Evolutionary conservation across 2,888 invertebrate genomes (phyloP).

Genomic region (Drosophila affinis): DNA sequence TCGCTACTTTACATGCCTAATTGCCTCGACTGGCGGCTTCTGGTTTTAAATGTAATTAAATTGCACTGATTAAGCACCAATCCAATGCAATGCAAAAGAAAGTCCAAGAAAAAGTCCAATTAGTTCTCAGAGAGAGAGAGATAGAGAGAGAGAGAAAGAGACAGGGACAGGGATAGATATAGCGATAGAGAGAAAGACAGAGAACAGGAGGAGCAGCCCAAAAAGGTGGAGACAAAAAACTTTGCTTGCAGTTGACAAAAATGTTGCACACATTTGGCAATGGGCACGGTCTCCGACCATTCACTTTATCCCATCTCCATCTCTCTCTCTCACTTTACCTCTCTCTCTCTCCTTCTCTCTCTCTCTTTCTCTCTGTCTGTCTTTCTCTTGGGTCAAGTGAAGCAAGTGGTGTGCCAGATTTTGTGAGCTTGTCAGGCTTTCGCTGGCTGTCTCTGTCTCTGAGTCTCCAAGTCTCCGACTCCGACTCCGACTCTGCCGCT

Average conservation of each 20-base stretch:
- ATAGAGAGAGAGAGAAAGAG: neutral
- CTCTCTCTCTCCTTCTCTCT: slow-evolving; percentile 5
- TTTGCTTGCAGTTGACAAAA: slow-evolving; percentile 64
- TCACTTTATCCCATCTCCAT: slow-evolving; percentile 42
- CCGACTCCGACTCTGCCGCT: neutral
- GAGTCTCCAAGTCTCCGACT: slow-evolving; percentile 56
- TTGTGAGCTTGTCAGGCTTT: slow-evolving; percentile 52
- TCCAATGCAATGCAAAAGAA: slow-evolving; percentile 20
- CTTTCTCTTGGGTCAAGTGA: slow-evolving; percentile 63
- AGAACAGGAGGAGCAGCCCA: no score
- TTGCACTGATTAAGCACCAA: slow-evolving; percentile 70
- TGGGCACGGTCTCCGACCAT: slow-evolving; percentile 34
- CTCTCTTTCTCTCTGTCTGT: slow-evolving; percentile 12
- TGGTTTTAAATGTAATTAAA: slow-evolving; percentile 60
- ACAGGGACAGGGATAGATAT: neutral
- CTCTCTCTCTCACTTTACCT: slow-evolving; percentile 10
- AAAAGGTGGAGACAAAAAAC: slow-evolving; percentile 16
- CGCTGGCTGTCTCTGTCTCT: slow-evolving; percentile 49
- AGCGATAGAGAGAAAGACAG: neutral
- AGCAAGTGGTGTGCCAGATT: slow-evolving; percentile 68
- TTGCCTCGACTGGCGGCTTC: slow-evolving; percentile 55
- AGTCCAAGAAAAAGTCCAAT: slow-evolving; percentile 70
- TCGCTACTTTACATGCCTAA: slow-evolving; percentile 75
- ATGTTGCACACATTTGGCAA: slow-evolving; percentile 51
- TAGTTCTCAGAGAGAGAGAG: slow-evolving; percentile 45